Evolutionary conservation across 2,797 vertebrate genomes (phyloP).

Genomic region (Phoebastria nigripes): DNA sequence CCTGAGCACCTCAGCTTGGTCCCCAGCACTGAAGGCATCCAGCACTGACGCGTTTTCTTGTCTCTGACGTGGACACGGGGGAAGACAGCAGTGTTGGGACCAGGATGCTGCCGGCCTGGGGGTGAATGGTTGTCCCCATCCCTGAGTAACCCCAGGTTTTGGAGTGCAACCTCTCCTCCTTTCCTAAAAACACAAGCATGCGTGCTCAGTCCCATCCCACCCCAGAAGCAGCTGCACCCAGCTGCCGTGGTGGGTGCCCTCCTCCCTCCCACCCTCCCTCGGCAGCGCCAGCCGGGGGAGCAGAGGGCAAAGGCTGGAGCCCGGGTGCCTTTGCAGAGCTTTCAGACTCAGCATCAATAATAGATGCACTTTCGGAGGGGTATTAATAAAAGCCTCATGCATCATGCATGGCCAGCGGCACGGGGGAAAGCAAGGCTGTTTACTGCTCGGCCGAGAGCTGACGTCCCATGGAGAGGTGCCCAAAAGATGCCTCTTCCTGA

Average conservation of each 20-base stretch:
- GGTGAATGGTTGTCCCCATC: accelerated
- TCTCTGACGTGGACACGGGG: accelerated
- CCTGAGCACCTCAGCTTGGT: too few relatives aligned
- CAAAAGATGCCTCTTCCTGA: neutral
- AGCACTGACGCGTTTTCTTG: accelerated
- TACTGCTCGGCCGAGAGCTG: accelerated
- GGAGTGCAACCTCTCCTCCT: neutral
- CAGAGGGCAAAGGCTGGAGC: neutral
- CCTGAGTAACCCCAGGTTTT: accelerated
- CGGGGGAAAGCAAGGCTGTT: neutral
- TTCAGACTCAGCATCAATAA: neutral
- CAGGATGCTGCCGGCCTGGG: accelerated
- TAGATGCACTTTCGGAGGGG: neutral
- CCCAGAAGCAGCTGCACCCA: neutral
- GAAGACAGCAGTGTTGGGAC: accelerated
- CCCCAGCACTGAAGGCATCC: accelerated
- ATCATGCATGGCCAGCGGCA: neutral
- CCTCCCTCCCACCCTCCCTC: neutral
- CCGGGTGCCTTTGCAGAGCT: neutral
- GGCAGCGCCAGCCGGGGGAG: accelerated
- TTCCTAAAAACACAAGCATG: accelerated
- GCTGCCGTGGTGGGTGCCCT: too few relatives aligned
- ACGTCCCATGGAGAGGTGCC: accelerated
- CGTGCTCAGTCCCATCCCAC: neutral
- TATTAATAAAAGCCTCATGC: neutral